These are phyloP conservation scores for Heteractis magnifica DNA, from an alignment of 92 coral and sea anemone species.

Conservation along the genomic window DNA sequence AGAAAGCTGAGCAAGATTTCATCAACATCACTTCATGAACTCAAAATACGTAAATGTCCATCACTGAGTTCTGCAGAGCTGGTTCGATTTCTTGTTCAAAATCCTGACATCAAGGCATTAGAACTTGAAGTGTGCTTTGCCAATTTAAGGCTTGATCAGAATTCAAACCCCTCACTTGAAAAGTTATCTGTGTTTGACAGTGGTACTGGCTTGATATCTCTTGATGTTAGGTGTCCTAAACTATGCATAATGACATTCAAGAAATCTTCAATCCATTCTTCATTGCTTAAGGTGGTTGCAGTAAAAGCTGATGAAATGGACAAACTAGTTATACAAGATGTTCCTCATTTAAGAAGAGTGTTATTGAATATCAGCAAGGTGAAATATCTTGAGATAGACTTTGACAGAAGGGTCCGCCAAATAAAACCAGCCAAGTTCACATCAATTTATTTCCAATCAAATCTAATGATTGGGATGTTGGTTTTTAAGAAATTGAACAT, in stretches of 20 bases:
- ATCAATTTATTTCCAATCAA: conserved; percentile 43
- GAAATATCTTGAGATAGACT: conserved; percentile 58
- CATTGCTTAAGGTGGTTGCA: conserved; percentile 59
- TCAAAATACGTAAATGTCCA: conserved; percentile 61
- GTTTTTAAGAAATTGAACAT: conserved; percentile 65
- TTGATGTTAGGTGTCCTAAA: conserved; percentile 78
- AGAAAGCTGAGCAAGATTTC: conserved; percentile 58
- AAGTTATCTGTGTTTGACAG: conserved; percentile 57
- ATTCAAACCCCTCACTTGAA: conserved; percentile 71
- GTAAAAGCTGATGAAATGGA: conserved; percentile 36
- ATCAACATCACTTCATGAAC: conserved; percentile 59
- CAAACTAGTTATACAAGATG: conserved; percentile 48
- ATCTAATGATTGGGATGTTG: conserved; percentile 26
- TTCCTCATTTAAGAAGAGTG: conserved; percentile 63
- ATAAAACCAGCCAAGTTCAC: conserved; percentile 73
- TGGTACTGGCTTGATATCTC: conserved; percentile 55
- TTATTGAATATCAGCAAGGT: conserved; percentile 45
- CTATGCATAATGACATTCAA: conserved; percentile 50
- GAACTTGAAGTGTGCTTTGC: conserved; percentile 59
- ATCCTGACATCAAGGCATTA: conserved; percentile 70
- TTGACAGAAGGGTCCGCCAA: conserved; percentile 67
- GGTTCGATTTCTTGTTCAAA: conserved; percentile 64
- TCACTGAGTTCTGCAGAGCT: conserved; percentile 61
- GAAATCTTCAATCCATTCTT: conserved; percentile 56
- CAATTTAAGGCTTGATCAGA: conserved; percentile 69